Conservation (phyloP, 2,888 invertebrate genomes). For the Tiphia femorata region DNA sequence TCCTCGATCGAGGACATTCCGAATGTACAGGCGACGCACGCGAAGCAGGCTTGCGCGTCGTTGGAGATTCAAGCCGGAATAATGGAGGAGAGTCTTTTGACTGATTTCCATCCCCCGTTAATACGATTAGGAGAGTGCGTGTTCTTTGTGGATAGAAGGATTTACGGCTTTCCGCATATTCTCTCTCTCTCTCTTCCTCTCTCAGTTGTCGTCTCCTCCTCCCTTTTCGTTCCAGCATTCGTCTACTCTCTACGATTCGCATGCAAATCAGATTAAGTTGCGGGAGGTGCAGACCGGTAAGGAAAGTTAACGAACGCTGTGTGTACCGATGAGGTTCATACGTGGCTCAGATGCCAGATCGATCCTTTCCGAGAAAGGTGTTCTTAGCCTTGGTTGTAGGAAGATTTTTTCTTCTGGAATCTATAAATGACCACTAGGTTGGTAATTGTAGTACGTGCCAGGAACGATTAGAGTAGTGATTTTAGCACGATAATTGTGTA, state of each 20-base stretch:
- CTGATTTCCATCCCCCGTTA: constrained; percentile 42
- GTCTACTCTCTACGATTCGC: neutral
- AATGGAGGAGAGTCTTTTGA: constrained; percentile 36
- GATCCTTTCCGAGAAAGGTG: too few species aligned
- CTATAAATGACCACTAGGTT: too few species aligned
- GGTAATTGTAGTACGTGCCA: too few species aligned
- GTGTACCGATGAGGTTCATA: neutral
- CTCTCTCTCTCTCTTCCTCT: constrained; percentile 12
- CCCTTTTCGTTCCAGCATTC: neutral
- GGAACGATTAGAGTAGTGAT: too few species aligned
- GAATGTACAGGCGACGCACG: neutral
- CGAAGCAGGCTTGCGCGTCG: too few species aligned
- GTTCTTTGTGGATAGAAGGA: constrained; percentile 45
- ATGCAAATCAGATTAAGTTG: neutral
- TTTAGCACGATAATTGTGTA: too few species aligned
- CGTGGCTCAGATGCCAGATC: too few species aligned
- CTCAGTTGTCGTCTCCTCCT: constrained; percentile 3
- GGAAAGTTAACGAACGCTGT: neutral
- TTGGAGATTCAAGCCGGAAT: constrained; percentile 9
- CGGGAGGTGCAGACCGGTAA: too few species aligned
- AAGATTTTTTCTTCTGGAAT: too few species aligned
- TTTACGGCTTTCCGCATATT: constrained; percentile 29
- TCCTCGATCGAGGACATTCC: too few species aligned
- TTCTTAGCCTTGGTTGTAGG: too few species aligned
- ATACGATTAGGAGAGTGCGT: constrained; percentile 53